Conservation (phyloP, 2,888 invertebrate genomes). For the Masnerella sp. region DNA sequence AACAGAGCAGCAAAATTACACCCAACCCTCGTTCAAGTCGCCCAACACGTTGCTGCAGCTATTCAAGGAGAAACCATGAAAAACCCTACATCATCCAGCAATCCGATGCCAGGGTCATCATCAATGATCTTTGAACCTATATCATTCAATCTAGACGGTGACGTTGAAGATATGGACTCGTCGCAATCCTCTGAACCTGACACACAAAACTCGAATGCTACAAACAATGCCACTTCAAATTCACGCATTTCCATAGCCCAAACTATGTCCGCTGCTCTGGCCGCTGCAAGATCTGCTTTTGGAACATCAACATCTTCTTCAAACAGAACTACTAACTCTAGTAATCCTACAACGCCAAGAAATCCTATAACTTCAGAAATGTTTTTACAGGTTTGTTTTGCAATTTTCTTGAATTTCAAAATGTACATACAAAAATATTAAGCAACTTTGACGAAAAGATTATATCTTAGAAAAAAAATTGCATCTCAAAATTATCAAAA, state of each 20-base stretch:
- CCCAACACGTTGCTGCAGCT: constrained; percentile 82
- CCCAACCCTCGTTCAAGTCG: constrained; percentile 85
- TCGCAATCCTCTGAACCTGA: constrained; percentile 78
- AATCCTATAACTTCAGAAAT: constrained; percentile 83
- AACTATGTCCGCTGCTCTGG: constrained; percentile 85
- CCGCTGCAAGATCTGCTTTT: constrained; percentile 72
- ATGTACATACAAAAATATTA: no score
- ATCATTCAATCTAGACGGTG: constrained; percentile 79
- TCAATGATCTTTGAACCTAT: constrained; percentile 74
- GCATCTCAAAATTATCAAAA: no score
- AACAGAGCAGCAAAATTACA: constrained; percentile 84
- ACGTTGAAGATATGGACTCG: constrained; percentile 80
- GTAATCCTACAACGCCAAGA: no score
- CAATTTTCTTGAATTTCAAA: no score
- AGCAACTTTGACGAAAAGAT: no score
- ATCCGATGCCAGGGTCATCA: constrained; percentile 62
- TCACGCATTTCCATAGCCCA: constrained; percentile 84
- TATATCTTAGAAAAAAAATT: no score
- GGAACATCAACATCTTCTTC: constrained; percentile 65
- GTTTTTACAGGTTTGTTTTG: no score
- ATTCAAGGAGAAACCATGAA: constrained; percentile 77
- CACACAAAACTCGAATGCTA: constrained; percentile 64
- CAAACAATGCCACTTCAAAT: constrained; percentile 70
- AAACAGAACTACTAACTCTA: no score
- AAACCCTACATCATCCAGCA: constrained; percentile 53